Percentiles rank a stretch among this genome's conserved stretches.
Evolutionary conservation across 37 sponge, comb jelly and placozoan genomes (phyloP).

Genomic region (Theonella swinhoei): DNA sequence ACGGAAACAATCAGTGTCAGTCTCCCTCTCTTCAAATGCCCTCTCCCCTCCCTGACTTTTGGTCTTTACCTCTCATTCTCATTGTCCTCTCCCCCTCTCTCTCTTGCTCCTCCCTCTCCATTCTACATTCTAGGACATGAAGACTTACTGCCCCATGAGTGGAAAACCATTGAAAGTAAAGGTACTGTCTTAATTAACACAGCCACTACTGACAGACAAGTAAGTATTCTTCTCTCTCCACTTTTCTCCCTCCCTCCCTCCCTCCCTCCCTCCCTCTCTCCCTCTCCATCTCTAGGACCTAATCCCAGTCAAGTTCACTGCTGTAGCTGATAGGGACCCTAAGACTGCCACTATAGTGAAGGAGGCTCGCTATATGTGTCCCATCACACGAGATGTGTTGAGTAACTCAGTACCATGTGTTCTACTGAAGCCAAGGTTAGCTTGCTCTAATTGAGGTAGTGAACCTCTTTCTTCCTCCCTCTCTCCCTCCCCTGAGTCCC

Average conservation of each 20-base stretch:
- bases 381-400: constrained; percentile 87
- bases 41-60: too few species aligned
- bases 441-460: background rate
- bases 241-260: too few species aligned
- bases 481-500: background rate
- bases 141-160: constrained; percentile 90
- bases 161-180: constrained; percentile 74
- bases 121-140: constrained; percentile 66
- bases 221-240: too few species aligned
- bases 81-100: too few species aligned
- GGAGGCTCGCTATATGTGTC: constrained; percentile 82
- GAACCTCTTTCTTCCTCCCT: background rate
- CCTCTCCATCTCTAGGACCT: constrained; percentile 46
- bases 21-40: background rate
- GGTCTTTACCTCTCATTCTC: too few species aligned
- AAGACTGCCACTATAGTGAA: constrained; percentile 50
- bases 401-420: constrained; percentile 88
- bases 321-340: constrained; percentile 48
- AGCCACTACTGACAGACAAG: too few species aligned
- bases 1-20: too few species aligned
- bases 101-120: too few species aligned
- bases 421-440: constrained; percentile 79
- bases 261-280: too few species aligned
- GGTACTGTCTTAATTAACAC: too few species aligned
- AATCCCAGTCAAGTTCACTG: constrained; percentile 77